These are phyloP conservation scores for Clivina fossor DNA, from an alignment of 2,888 invertebrate species.

Conservation along the genomic window DNA sequence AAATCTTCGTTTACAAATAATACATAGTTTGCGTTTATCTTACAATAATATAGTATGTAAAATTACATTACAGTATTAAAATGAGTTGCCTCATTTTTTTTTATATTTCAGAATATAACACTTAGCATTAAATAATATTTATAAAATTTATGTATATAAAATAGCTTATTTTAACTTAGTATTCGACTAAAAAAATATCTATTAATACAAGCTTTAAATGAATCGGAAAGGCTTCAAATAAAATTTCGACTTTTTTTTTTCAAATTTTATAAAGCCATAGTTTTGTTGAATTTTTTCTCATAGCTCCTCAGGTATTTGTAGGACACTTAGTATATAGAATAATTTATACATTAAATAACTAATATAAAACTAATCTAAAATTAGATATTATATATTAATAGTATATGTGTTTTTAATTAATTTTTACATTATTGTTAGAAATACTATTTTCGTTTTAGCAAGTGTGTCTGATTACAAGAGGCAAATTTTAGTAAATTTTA, in stretches of 20 bases:
- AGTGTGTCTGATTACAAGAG: too few species aligned
- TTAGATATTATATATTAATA: too few species aligned
- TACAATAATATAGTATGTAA: constrained; percentile 19
- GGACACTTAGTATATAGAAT: too few species aligned
- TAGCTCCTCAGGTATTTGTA: too few species aligned
- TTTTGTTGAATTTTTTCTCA: too few species aligned
- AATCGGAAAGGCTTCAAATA: constrained; percentile 3
- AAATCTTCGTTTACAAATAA: constrained; percentile 18
- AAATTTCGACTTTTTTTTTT: constrained; percentile 1
- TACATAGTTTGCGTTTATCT: constrained; percentile 14
- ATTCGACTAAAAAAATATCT: constrained; percentile 8
- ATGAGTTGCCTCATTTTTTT: constrained; percentile 13
- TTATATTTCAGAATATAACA: constrained; percentile 14
- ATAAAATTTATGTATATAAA: constrained; percentile 2
- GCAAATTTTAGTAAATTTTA: too few species aligned
- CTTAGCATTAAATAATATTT: constrained; percentile 18
- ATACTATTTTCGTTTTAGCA: too few species aligned
- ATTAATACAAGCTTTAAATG: constrained; percentile 6
- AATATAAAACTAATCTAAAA: too few species aligned
- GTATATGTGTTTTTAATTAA: too few species aligned
- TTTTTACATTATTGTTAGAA: too few species aligned
- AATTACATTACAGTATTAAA: constrained; percentile 20
- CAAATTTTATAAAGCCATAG: constrained; percentile 7
- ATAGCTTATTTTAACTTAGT: constrained; percentile 23
- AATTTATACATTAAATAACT: too few species aligned